Evolutionary conservation across 2,797 vertebrate genomes (phyloP), one percentile per base, ranked within the genome.

Genomic region (Nannoperca australis): DNA sequence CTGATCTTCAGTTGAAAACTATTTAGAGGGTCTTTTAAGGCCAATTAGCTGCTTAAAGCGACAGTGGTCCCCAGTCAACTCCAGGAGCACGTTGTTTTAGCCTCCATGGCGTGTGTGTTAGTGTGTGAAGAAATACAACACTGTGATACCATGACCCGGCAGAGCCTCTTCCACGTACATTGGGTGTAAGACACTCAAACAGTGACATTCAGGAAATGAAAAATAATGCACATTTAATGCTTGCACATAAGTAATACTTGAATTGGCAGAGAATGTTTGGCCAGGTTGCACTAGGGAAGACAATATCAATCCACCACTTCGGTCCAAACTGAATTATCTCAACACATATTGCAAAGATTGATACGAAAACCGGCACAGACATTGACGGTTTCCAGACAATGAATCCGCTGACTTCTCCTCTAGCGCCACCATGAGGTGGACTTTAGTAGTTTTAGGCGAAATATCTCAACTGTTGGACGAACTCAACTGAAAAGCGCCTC

Each of bases 1-100:
- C 67, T 78, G 65, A 88, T 87, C 81, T 69, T 66, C 45, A 56
- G 71, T 73, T 63, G 47, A 63, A 85, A 84, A 79, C 73, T 70
- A 50, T 82, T 88, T 71, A 77, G 74, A 40, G 42, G 10, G 45
- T 71, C 63, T 85, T 89, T 89, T 85, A 87, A 76, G 68, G 69
- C 76, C 83, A 87, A 88, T 88, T 85, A 84, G 83, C 74, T 24
- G 34, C 45, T 76, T 51, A 18, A 49, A 68, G 70, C 24, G 30
- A 53, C 62, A 55, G 34, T 32, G 32, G 63, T 66, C 22, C 66
- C 17, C 40, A 9, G 56, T 60, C 70, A 71, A 71, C 49, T 38
- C 44, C n/a, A 69, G 70, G 59, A 58, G 47, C 73, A 68, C 51
- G 75, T 60, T 51, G 38, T 78, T 80, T 42, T 61, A 61, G 44